Evolutionary conservation across 2,888 invertebrate species (phyloP).

Genomic region (Microplitis manilae): DNA sequence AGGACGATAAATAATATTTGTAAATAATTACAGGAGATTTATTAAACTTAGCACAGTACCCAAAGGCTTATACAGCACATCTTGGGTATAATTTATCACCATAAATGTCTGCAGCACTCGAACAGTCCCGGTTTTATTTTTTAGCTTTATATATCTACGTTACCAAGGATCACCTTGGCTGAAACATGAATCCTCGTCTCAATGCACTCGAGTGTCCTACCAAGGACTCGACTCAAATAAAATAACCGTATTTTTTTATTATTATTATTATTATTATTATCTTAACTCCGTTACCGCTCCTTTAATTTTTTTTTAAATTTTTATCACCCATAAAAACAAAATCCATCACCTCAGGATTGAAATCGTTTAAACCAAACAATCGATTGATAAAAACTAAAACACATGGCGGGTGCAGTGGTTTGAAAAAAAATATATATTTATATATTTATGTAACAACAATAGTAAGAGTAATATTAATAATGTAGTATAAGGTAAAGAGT

Average conservation of each 20-base stretch:
- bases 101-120: conserved; percentile 17
- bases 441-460: neutral
- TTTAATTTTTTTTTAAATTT: too few relatives aligned
- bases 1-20: neutral
- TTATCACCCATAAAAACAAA: too few relatives aligned
- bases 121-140: neutral
- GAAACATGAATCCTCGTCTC: conserved; percentile 9
- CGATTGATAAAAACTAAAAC: too few relatives aligned
- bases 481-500: conserved; percentile 4
- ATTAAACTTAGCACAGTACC: neutral
- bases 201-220: neutral
- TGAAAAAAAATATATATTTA: neutral
- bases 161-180: conserved; percentile 14
- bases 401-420: too few relatives aligned
- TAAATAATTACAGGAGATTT: neutral
- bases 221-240: neutral
- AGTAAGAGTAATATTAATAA: neutral
- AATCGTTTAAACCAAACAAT: too few relatives aligned
- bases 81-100: conserved; percentile 10
- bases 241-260: too few relatives aligned
- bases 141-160: neutral
- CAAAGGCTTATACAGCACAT: neutral
- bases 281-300: too few relatives aligned
- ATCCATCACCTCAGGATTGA: too few relatives aligned
- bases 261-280: too few relatives aligned